These are phyloP conservation scores for Nanger granti DNA, from an alignment of 2,113 vertebrate genomes.

Conservation along the genomic window DNA sequence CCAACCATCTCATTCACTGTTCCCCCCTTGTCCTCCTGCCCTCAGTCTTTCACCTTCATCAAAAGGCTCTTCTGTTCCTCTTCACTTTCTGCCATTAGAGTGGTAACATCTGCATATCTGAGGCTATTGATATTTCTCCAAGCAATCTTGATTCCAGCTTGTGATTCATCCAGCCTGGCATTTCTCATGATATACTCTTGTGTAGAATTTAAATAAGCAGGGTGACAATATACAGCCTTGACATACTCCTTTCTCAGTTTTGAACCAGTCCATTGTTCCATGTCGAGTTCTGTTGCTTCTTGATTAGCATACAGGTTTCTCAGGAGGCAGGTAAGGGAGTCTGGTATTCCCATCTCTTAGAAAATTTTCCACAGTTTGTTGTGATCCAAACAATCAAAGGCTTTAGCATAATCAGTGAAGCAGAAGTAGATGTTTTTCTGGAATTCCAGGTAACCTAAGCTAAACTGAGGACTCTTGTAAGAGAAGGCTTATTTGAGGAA, in stretches of 20 bases:
- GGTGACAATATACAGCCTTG: background rate
- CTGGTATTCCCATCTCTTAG: background rate
- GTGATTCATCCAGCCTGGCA: background rate
- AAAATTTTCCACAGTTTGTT: background rate
- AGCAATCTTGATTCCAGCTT: background rate
- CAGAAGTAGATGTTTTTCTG: background rate
- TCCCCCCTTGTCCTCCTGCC: background rate
- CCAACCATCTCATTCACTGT: background rate
- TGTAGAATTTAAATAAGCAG: background rate
- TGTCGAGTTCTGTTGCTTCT: background rate
- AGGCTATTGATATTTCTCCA: background rate
- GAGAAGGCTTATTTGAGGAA: background rate
- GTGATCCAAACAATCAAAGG: background rate
- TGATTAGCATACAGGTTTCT: background rate
- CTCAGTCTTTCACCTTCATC: background rate
- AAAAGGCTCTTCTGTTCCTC: background rate
- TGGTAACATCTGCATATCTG: background rate
- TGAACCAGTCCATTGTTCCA: background rate
- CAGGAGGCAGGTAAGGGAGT: background rate
- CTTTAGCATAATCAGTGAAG: background rate
- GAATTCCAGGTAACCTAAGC: background rate
- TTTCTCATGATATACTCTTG: background rate
- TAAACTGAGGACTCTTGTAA: background rate
- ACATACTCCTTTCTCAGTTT: background rate
- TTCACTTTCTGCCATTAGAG: background rate